These are phyloP conservation scores for Heterodera carotae DNA, from an alignment of 1,140 invertebrate genomes.

Conservation along the genomic window DNA sequence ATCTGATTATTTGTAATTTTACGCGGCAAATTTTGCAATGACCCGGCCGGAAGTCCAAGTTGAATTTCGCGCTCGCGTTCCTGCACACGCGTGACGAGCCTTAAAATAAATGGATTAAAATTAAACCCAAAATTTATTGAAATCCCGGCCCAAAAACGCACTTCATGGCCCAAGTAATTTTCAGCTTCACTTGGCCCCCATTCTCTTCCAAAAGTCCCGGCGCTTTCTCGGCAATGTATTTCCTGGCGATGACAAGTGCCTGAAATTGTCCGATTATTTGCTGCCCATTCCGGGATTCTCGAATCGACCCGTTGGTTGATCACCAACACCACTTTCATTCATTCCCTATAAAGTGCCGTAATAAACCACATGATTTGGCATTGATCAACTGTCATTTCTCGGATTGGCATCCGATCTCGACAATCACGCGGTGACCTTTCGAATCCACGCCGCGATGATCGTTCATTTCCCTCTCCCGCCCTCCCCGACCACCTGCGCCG, in stretches of 20 bases:
- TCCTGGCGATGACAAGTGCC: conserved; percentile 55
- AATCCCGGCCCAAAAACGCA: conserved; percentile 40
- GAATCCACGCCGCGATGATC: too few species aligned
- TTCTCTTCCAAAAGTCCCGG: conserved; percentile 61
- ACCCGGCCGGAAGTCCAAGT: conserved; percentile 36
- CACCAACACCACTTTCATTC: too few species aligned
- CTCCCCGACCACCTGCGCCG: conserved; percentile 40
- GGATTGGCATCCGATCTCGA: too few species aligned
- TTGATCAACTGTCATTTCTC: too few species aligned
- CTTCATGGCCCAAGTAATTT: conserved; percentile 65
- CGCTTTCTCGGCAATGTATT: conserved; percentile 58
- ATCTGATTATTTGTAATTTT: background rate
- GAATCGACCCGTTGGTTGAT: too few species aligned
- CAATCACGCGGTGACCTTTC: too few species aligned
- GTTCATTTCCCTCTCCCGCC: background rate
- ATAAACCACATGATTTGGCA: too few species aligned
- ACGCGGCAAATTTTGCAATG: conserved; percentile 37
- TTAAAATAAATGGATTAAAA: background rate
- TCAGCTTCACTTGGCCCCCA: conserved; percentile 62
- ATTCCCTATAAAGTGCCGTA: too few species aligned
- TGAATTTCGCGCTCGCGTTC: conserved; percentile 47
- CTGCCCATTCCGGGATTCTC: too few species aligned
- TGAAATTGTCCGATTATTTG: conserved; percentile 12
- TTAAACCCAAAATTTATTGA: conserved; percentile 1
- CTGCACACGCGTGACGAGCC: conserved; percentile 33